Conservation (phyloP, 2,797 vertebrate species). For the Rhabdophis nuchalis region DNA sequence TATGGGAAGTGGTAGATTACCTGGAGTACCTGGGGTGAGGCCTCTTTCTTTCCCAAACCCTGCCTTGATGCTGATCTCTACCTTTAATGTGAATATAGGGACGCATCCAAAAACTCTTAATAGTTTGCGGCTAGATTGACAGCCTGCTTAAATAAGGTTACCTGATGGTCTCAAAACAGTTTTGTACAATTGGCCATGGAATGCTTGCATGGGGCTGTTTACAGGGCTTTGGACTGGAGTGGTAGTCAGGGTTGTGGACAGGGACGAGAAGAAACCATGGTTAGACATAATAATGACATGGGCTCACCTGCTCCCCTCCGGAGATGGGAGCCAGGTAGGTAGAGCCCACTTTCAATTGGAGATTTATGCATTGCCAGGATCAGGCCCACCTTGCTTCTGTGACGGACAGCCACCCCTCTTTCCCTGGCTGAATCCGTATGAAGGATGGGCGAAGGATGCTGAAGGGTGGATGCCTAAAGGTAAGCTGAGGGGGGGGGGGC, state of each 20-base stretch:
- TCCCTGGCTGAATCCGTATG: conserved; percentile 59
- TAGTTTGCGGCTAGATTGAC: background rate
- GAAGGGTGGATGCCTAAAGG: background rate
- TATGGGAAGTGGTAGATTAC: background rate
- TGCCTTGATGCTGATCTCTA: background rate
- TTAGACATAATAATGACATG: background rate
- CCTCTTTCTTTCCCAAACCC: background rate
- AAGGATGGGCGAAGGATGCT: background rate
- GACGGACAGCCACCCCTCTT: conserved; percentile 47
- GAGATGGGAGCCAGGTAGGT: background rate
- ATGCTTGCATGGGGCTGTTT: background rate
- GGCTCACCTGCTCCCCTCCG: background rate
- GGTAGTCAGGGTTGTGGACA: background rate
- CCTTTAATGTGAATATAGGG: background rate
- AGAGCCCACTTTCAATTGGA: background rate
- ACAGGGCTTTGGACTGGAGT: background rate
- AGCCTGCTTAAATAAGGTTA: background rate
- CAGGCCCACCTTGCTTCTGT: conserved; percentile 8
- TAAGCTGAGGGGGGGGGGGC: background rate
- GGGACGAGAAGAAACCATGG: background rate
- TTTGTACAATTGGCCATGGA: background rate
- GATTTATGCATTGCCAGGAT: background rate
- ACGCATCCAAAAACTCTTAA: background rate
- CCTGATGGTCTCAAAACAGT: background rate
- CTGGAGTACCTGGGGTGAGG: background rate